Evolutionary conservation across 2,888 invertebrate genomes (phyloP).

Genomic region (Alviniconcha strummeri): DNA sequence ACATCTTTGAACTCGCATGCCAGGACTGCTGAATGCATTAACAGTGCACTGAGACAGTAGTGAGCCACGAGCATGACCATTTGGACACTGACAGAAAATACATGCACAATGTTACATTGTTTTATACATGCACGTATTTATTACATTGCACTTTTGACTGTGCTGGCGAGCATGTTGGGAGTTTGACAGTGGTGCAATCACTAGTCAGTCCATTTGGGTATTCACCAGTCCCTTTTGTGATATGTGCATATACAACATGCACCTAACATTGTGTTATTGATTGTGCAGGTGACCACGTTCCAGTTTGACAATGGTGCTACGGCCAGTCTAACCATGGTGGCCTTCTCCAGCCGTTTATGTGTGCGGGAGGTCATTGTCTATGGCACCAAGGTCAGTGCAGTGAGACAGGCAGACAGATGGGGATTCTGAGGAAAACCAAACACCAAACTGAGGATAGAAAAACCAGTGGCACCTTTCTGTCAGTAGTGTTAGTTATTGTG

Average conservation of each 20-base stretch:
- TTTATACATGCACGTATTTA: too few relatives aligned
- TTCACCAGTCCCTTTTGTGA: neutral
- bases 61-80: too few relatives aligned
- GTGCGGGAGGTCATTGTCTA: slow-evolving; percentile 71
- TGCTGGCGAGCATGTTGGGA: too few relatives aligned
- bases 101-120: too few relatives aligned
- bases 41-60: too few relatives aligned
- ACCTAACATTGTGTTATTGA: neutral
- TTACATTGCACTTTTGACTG: too few relatives aligned
- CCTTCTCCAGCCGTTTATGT: slow-evolving; percentile 72
- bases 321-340: slow-evolving; percentile 73
- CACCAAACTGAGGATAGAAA: neutral
- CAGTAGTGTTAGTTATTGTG: neutral
- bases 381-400: slow-evolving; percentile 69
- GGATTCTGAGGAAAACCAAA: neutral
- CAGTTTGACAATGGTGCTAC: slow-evolving; percentile 74
- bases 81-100: too few relatives aligned
- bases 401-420: neutral
- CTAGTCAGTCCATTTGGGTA: neutral
- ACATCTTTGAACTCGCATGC: too few relatives aligned
- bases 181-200: too few relatives aligned
- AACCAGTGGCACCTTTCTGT: neutral
- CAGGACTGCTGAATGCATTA: too few relatives aligned
- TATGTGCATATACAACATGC: neutral
- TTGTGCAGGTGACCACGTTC: slow-evolving; percentile 71